Percentiles rank a stretch among this genome's conserved stretches.
Evolutionary conservation across 2,888 invertebrate genomes (phyloP).

Genomic region (Drosophila setosimentum): DNA sequence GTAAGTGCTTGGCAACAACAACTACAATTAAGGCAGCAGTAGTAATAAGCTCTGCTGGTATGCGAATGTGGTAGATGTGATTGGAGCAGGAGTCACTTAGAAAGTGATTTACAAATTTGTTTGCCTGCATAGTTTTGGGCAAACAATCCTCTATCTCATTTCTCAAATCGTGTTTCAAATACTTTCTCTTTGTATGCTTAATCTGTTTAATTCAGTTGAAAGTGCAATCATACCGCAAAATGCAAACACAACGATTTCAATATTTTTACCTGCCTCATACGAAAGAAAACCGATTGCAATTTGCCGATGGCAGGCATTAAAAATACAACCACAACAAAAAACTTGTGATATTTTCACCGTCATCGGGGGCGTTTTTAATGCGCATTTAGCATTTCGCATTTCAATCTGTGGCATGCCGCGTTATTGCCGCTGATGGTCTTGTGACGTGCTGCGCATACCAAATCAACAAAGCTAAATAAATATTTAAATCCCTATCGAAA

Average conservation of each 20-base stretch:
- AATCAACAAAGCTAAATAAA: constrained; percentile 54
- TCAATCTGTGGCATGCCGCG: constrained; percentile 47
- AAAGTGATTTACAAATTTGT: background rate
- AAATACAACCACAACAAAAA: constrained; percentile 5
- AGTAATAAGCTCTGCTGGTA: background rate
- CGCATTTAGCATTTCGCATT: constrained; percentile 44
- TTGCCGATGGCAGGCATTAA: constrained; percentile 15
- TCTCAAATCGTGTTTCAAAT: background rate
- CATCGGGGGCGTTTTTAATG: constrained; percentile 37
- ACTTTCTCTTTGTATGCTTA: background rate
- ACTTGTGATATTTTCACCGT: constrained; percentile 24
- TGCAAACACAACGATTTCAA: background rate
- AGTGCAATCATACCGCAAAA: background rate
- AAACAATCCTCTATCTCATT: background rate
- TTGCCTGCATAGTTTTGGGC: background rate
- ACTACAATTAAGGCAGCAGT: background rate
- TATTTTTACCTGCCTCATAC: background rate
- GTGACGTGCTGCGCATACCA: constrained; percentile 70
- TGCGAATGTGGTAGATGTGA: background rate
- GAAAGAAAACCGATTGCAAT: constrained; percentile 16
- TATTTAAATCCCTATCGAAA: constrained; percentile 51
- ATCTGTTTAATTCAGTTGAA: background rate
- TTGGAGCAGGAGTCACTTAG: background rate
- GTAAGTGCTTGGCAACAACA: constrained; percentile 34
- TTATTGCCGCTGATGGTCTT: constrained; percentile 56